Base-by-base conservation (phyloP, 2,797 vertebrate species). In the Scarus forsteni region DNA sequence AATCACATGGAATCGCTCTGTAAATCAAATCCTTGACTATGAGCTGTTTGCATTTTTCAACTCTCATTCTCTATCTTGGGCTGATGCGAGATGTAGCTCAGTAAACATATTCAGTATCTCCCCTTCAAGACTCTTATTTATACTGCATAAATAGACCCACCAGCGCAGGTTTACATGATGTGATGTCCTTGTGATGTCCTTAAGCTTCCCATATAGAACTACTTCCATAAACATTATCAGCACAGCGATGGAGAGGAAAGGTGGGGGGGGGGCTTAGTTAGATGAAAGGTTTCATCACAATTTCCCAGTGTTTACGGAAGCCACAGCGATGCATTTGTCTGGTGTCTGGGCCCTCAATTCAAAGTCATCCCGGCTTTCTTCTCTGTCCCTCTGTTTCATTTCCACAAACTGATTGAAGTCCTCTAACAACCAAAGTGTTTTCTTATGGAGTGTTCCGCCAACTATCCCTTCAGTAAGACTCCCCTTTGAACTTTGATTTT, bases 401-500 rank as follows among this genome's bases (percentile, higher is more conserved):
- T 90, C 82, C 86, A 42, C 79, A 60, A 72, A 62, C 73, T 89
- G 90, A 92, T 92, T 92, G 89, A 91, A 89, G 87, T 87, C 83
- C 73, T 85, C 86, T 79, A 84, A 89, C 89, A 83, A 81, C 85
- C 86, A 85, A 87, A 89, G 85, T 88, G 88, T 90, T 92, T 92
- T 88, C 88, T 92, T 84, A 86, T 88, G 83, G 78, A 81, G 80
- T 86, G 75, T 83, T 87, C 81, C 39, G 56, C 84, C 77, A 85
- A 85, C 87, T 87, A 82, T 86, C 80, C 78, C 83, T 88, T 89
- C 90, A 89, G 87, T 87, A 88, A 80, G 80, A 77, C 79, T 85
- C 78, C 79, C 76, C 86, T 90, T 91, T 90, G 85, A 92, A 92
- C 91, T 90, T 91, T 91, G 89, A 91, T 91, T 92, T 90, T 88